Percentiles rank a stretch among this genome's conserved stretches.
phyloP scores from a whole-genome alignment of 2,888 invertebrate species.

The Ommatoiulus sabulosus region DNA sequence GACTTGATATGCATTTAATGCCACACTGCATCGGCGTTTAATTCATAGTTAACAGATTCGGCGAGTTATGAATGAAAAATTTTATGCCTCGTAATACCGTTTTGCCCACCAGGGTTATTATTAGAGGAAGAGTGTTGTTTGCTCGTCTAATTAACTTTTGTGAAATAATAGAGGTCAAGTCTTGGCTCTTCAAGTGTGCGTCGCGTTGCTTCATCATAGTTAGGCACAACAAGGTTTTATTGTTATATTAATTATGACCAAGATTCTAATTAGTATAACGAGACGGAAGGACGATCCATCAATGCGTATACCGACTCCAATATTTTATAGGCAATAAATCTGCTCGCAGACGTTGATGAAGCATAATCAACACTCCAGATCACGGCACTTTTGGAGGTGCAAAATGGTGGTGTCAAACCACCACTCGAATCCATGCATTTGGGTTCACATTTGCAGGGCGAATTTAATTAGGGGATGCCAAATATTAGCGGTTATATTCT shows the following conservation, averaged over 20 bases:
- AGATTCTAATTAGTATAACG: conserved; percentile 38
- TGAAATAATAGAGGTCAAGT: conserved; percentile 22
- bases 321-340: conserved; percentile 12
- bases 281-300: conserved; percentile 22
- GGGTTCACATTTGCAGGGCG: background rate
- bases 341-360: background rate
- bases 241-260: conserved; percentile 32
- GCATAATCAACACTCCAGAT: background rate
- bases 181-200: background rate
- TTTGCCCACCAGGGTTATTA: conserved; percentile 30
- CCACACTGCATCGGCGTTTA: background rate
- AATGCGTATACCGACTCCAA: background rate
- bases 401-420: background rate
- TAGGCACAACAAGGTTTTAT: background rate
- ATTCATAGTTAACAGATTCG: background rate
- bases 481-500: background rate
- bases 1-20: conserved; percentile 35
- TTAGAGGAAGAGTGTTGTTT: conserved; percentile 45
- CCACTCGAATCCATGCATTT: background rate
- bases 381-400: background rate
- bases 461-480: background rate
- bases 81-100: conserved; percentile 42
- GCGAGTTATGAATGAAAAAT: conserved; percentile 25
- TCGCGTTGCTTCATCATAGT: background rate
- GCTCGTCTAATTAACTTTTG: conserved; percentile 20